Evolutionary conservation across 2,113 vertebrate species (phyloP).

Genomic region (Leiothrix lutea): DNA sequence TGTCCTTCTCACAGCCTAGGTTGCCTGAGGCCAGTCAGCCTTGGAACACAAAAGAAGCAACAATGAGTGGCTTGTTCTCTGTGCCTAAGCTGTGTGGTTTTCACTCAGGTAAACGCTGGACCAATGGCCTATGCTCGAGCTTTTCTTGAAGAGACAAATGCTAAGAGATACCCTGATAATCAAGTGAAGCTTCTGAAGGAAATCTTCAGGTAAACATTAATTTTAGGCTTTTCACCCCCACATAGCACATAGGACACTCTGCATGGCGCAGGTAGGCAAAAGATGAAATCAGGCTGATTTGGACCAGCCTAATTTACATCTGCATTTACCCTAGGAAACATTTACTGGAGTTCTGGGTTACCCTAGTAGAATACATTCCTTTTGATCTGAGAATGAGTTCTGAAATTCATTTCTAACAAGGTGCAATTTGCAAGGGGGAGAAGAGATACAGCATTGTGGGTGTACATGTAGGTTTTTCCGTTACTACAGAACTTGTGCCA

Average conservation of each 20-base stretch:
- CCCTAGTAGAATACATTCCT: neutral
- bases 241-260: neutral
- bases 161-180: conserved; percentile 97
- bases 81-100: neutral
- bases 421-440: neutral
- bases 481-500: neutral
- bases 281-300: neutral
- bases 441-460: neutral
- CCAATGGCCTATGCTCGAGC: conserved; percentile 97
- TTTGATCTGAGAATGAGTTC: neutral
- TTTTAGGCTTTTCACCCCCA: neutral
- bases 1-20: neutral
- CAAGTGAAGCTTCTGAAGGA: conserved; percentile 96
- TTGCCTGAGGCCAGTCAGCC: neutral
- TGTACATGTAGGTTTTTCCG: neutral
- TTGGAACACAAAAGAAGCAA: no score
- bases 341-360: neutral
- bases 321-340: neutral
- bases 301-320: neutral
- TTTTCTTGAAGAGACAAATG: conserved; percentile 95
- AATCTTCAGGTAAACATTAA: conserved; percentile 89
- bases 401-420: neutral
- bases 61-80: neutral
- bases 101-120: conserved; percentile 90
- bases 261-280: neutral